These are phyloP conservation scores for Atrina japonica DNA, from an alignment of 2,888 invertebrate species.

Conservation along the genomic window DNA sequence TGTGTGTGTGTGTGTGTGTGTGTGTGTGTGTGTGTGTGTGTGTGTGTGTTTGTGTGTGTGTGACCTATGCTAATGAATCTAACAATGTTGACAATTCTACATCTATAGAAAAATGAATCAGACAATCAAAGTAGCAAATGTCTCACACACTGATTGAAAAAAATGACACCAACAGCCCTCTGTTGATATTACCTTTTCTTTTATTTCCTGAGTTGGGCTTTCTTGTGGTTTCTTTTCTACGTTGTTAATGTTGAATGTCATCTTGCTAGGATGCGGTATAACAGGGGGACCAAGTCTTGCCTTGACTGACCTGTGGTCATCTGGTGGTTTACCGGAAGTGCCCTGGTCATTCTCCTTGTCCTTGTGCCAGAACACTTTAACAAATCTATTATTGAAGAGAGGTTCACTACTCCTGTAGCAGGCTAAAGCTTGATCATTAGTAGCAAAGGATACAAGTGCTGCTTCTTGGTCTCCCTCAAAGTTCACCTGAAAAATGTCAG, in stretches of 20 bases:
- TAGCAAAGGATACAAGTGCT: conserved; percentile 95
- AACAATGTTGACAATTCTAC: no score
- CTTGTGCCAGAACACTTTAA: conserved; percentile 98
- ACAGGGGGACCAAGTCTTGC: conserved; percentile 82
- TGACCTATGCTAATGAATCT: no score
- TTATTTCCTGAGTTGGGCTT: background rate
- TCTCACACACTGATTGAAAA: no score
- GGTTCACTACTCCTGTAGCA: conserved; percentile 98
- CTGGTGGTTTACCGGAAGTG: conserved; percentile 12
- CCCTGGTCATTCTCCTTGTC: conserved; percentile 39
- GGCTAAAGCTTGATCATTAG: conserved; percentile 93
- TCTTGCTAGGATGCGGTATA: conserved; percentile 67
- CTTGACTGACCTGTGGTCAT: conserved; percentile 78
- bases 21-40: no score
- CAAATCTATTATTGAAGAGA: conserved; percentile 98
- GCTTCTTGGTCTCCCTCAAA: conserved; percentile 93
- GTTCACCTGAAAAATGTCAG: conserved; percentile 77
- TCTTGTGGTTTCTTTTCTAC: conserved; percentile 20
- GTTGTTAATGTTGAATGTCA: conserved; percentile 66
- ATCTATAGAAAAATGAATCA: no score
- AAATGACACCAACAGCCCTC: no score
- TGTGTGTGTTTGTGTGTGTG: no score
- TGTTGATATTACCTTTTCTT: conserved; percentile 54
- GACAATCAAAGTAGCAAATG: no score
- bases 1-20: no score